Base-by-base conservation (phyloP, 92 coral and sea anemone species). In the Ricordea florida region DNA sequence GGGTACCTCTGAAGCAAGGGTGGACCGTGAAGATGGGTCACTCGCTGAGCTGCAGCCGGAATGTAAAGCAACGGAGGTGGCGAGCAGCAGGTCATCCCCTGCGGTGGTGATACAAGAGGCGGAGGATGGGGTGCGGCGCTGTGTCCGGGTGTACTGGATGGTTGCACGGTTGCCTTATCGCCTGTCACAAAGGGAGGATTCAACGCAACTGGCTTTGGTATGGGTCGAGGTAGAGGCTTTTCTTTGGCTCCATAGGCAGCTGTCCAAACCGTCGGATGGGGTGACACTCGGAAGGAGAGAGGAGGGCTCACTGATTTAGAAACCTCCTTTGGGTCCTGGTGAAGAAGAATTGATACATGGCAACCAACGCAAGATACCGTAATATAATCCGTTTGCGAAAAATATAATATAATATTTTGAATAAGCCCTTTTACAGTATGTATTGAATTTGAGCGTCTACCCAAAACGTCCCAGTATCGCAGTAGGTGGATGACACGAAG, bases 41-140 rank as follows among this genome's bases (percentile, higher is more conserved):
- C 90, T 51, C 86, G 68, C 81, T 87, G 93, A 25, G 97, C 97
- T 3, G 93, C 93, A 24, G 92, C 93, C 22, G 97, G 97, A 25
- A 91, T 91, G 72, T 91, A 91, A 22, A 91, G 85, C 11, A 91
- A 25, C 0, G 97, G 97, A 21, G 63, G 84, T 1, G 62, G 85
- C 13, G 74, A 77, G 26, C 72, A 69, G 14, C 48, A 71, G 13
- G 78, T 25, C 31, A 87, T 63, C 25, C 55, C 78, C 26, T 59
- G 81, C 32, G 78, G 64, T 14, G 84, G 67, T 4, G 85, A 70
- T 50, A 51, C 26, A n/a, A 52, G 56, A 10, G 72, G 70, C 7
- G 89, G 78, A 6, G 78, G 67, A 10, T 59, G 78, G 21, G 52
- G 41, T 22, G 4, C 29, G 35, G 20, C 14, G 25, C 25, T n/a